Conservation (phyloP, 2,797 vertebrate genomes). For the Erpetoichthys calabaricus region DNA sequence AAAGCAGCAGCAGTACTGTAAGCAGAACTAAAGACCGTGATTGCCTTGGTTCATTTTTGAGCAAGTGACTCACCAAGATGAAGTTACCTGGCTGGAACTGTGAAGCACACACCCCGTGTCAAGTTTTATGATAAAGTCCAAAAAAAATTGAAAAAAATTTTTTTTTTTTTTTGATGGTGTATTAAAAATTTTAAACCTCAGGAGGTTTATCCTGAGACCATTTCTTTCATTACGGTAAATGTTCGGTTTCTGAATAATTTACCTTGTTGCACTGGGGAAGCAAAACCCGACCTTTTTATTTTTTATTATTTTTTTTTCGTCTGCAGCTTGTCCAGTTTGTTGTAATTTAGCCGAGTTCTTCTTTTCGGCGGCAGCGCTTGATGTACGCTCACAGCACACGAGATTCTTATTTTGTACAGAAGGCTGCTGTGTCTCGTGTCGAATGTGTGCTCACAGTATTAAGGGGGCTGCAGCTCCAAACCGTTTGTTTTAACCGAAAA, state of each 20-base stretch:
- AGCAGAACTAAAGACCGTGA: slow-evolving; percentile 54
- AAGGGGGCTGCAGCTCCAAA: no score
- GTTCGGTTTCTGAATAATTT: neutral
- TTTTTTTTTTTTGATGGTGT: slow-evolving; percentile 46
- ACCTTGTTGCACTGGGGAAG: no score
- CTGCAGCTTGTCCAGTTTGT: no score
- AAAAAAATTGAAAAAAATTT: slow-evolving; percentile 39
- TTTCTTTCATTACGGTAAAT: neutral
- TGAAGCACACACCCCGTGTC: slow-evolving; percentile 28
- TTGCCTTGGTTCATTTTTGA: slow-evolving; percentile 56
- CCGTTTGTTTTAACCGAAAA: no score
- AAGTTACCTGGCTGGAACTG: slow-evolving; percentile 54
- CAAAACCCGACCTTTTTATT: no score
- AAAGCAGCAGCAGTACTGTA: slow-evolving; percentile 51
- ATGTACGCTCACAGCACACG: no score
- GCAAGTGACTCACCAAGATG: slow-evolving; percentile 44
- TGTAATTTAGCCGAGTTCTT: no score
- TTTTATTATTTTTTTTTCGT: no score
- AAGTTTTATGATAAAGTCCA: slow-evolving; percentile 52
- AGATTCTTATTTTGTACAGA: no score
- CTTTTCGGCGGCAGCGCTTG: no score
- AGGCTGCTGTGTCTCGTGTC: no score
- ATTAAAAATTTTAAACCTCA: slow-evolving; percentile 54
- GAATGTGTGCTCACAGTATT: no score
- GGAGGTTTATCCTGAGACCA: slow-evolving; percentile 32